Evolutionary conservation across 2,888 invertebrate genomes (phyloP), one percentile per base, ranked within the genome.

Genomic region (Thymelicus sylvestris): DNA sequence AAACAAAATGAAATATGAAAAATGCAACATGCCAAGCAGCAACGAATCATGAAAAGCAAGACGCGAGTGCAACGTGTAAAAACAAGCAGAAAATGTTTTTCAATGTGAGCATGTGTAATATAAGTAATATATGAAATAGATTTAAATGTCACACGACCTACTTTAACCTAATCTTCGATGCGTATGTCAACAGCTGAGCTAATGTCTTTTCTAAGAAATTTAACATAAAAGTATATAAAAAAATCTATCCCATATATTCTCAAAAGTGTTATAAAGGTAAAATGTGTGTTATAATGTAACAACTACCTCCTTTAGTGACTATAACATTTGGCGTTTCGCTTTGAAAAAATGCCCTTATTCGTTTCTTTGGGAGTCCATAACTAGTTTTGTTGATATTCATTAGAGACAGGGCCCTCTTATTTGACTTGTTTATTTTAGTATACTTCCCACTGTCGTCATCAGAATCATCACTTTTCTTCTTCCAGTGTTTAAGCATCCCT

Each of bases 301-400:
- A 83, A 80, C 86, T 94, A 94, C 94, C 94, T 94, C 94, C 94
- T 93, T 94, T 93, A 72, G 94, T 93, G 62, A 93, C 91, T 76
- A 93, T 89, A 71, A 94, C 92, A 77, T 93, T 92, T 73, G 93
- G 93, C 61, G 90, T 83, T 81, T 92, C 90, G 44, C 88, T 91
- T 81, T 92, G 93, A 79, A 94, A 94, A 72, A 94, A 86, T 7
- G 93, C 91, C 71, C 86, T 85, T 44, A 94, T 80, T 77, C 88
- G 85, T 80, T 84, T 89, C 74, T 88, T 93, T 60, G 88, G 91
- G 13, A 88, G 75, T 63, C 83, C 84, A 77, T 88, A 88, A 72
- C 86, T 87, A n/a, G 88, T 77, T 76, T 89, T 92, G 80, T 88
- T 90, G 74, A 89, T 80, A 78, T 82, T 91, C 71, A 90, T 84